Percentiles rank a stretch among this genome's conserved stretches.
Conservation (phyloP, 2,888 invertebrate genomes). For the Leptarthrus brevirostris region DNA sequence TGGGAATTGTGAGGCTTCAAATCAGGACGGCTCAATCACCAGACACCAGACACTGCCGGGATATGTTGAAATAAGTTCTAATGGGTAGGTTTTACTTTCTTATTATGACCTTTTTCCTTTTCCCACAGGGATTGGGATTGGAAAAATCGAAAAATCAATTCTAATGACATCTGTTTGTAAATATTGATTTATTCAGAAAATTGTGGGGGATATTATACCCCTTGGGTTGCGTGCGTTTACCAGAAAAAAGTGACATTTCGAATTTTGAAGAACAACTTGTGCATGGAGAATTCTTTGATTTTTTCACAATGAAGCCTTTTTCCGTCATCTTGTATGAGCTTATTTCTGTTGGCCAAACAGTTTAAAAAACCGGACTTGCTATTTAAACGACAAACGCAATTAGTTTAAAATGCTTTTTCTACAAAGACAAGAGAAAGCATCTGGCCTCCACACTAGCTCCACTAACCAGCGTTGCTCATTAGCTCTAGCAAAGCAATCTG, state of each 20-base stretch:
- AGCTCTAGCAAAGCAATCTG: too few species aligned
- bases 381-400: too few species aligned
- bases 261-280: conserved; percentile 3
- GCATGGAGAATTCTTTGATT: too few species aligned
- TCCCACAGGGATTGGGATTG: conserved; percentile 15
- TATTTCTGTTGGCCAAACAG: too few species aligned
- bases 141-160: conserved; percentile 58
- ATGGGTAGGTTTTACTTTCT: conserved; percentile 56
- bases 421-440: too few species aligned
- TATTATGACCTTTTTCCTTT: conserved; percentile 4
- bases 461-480: too few species aligned
- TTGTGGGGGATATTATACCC: conserved; percentile 47
- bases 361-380: too few species aligned
- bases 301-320: too few species aligned
- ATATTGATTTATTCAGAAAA: conserved; percentile 58
- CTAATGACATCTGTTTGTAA: conserved; percentile 57
- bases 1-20: conserved; percentile 15
- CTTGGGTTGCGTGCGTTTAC: conserved; percentile 24
- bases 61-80: conserved; percentile 59
- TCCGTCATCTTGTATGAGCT: too few species aligned
- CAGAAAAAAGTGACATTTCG: conserved; percentile 13
- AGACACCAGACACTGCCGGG: conserved; percentile 57
- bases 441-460: too few species aligned
- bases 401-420: too few species aligned
- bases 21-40: conserved; percentile 46